Percentiles rank a stretch among this genome's conserved stretches.
Evolutionary conservation across 2,113 vertebrate species (phyloP).

Genomic region (Rhodinocichla rosea): DNA sequence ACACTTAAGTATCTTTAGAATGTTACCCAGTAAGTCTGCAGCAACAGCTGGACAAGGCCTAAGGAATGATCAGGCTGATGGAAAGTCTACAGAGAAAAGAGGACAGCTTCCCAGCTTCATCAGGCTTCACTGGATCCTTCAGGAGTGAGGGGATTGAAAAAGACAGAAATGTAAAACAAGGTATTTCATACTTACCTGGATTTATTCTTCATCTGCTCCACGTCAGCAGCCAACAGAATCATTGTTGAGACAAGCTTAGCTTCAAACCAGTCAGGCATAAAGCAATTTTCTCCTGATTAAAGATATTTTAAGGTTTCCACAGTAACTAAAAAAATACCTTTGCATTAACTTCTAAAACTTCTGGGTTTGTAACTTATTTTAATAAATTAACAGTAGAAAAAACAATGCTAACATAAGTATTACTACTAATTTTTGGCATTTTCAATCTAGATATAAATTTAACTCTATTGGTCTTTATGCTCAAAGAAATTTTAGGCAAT

Average conservation of each 20-base stretch:
- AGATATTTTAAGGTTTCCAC: constrained; percentile 47
- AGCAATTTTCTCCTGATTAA: constrained; percentile 72
- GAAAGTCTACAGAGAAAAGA: not conserved
- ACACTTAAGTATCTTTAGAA: not conserved
- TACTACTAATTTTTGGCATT: not conserved
- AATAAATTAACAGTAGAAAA: not conserved
- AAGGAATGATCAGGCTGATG: not conserved
- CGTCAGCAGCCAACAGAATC: constrained; percentile 81
- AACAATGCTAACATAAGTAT: not conserved
- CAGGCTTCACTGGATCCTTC: not conserved
- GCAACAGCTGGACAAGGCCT: not conserved
- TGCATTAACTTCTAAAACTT: not conserved
- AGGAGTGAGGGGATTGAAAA: not conserved
- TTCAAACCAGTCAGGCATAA: constrained; percentile 81
- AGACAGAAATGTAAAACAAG: constrained; percentile 23
- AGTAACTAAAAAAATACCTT: not conserved
- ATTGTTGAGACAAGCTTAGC: constrained; percentile 83
- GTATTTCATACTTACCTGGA: constrained; percentile 54
- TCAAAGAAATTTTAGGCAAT: not conserved
- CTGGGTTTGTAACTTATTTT: not conserved
- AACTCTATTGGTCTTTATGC: not conserved
- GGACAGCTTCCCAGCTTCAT: not conserved
- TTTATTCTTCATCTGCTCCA: constrained; percentile 63
- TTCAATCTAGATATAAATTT: not conserved
- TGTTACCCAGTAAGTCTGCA: not conserved